Evolutionary conservation across 2,113 vertebrate genomes (phyloP).

Genomic region (Hippoglossus stenolepis): DNA sequence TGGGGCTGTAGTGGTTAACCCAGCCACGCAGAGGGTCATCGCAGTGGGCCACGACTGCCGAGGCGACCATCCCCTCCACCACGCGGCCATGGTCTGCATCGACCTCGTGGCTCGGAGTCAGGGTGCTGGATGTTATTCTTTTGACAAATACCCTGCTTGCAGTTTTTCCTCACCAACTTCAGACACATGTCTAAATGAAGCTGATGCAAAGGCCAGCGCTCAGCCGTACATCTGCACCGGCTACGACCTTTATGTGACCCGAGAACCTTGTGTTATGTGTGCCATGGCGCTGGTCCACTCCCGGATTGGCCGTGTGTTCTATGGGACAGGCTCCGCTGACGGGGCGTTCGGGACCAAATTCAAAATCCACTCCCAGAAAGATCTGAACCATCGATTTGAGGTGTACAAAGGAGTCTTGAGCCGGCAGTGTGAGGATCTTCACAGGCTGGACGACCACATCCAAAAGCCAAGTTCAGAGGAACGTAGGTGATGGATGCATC

Average conservation of each 20-base stretch:
- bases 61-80: conserved; percentile 78
- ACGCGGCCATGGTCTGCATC: conserved; percentile 89
- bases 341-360: conserved; percentile 86
- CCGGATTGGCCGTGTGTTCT: conserved; percentile 88
- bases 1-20: conserved; percentile 85
- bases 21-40: conserved; percentile 70
- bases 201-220: neutral
- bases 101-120: conserved; percentile 88
- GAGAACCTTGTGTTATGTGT: conserved; percentile 91
- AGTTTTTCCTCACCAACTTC: conserved; percentile 14
- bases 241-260: conserved; percentile 89
- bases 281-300: conserved; percentile 92
- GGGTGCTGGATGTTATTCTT: conserved; percentile 82
- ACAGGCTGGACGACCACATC: neutral
- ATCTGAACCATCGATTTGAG: conserved; percentile 89
- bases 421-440: conserved; percentile 77
- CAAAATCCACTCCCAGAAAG: conserved; percentile 85
- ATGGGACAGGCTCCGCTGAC: conserved; percentile 77
- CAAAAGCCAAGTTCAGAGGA: neutral
- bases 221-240: conserved; percentile 89
- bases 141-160: conserved; percentile 75
- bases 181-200: neutral
- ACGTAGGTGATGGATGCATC: neutral
- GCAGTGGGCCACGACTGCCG: conserved; percentile 87
- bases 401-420: conserved; percentile 86